Evolutionary conservation across 2,888 invertebrate species (phyloP), one percentile per base, ranked within the genome.

Genomic region (Drosophila lutescens): DNA sequence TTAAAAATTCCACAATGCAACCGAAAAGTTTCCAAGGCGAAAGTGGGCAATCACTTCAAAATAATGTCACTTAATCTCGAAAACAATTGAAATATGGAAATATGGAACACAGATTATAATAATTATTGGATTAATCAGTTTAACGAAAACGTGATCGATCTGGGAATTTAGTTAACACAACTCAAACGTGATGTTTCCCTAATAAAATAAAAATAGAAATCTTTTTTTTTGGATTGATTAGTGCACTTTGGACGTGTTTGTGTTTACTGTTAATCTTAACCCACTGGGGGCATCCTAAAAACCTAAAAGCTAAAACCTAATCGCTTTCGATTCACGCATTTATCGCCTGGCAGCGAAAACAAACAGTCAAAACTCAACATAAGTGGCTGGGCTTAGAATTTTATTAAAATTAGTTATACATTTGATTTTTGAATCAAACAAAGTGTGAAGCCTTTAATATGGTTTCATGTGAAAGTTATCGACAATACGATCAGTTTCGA

Each of bases 1-100:
- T 66, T 78, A 70, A 62, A 72, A 74, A 81, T 79, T 77, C 76
- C 70, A 63, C 20, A 70, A 50, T 68, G 57, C 53, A 72, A 61
- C 65, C 75, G 20, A 50, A 67, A 57, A 67, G 58, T 58, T 58
- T 67, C 67, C 30, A 43, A 50, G 67, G 68, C 67, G 68, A 68
- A 68, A 68, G 68, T 58, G 58, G n/a, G 7, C 23, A 15, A 41
- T 17, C 34, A 15, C 54, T 32, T 49, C 8, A 13, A 34, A 49
- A 49, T 34, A 49, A 13, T 49, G 34, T 34, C 47, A 34, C 49
- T 1, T 34, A 32, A 15, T 49, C 17, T 12, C 12, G 30, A 49
- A 49, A 17, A 17, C 2, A 15, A 30, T 30, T 30, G 30, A 5
- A 26, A 26, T 26, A 26, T 2, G 9, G 9, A 46, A 30, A 10